Base-by-base conservation (phyloP, 2,113 vertebrate species). In the Sphaerodactylus townsendi region DNA sequence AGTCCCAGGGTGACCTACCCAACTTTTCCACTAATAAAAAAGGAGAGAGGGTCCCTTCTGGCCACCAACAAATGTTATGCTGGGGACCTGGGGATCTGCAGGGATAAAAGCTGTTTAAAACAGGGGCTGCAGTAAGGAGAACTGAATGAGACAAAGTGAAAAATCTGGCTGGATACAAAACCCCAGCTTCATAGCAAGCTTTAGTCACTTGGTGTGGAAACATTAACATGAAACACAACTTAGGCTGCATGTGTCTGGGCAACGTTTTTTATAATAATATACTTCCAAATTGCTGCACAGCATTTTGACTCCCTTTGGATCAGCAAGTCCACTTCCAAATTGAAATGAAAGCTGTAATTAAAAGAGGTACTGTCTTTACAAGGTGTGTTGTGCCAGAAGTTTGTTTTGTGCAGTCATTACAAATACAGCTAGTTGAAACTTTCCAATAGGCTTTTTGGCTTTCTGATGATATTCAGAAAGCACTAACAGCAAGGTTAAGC, bases 251-350 rank as follows among this genome's bases (percentile, higher is more conserved):
- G 23, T 7, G 33, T 90, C 77, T 64, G 44, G 64, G 19, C 85
- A 83, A 75, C 14, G 62, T 81, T 91, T n/a, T 86, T 10, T 10
- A n/a, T 85, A 88, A 88, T 86, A 84, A 79, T 41, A 88, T 69
- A 1, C n/a, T 78, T 50, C 62, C 77, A 85, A 84, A 91, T 84
- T 53, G 85, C 8, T 41, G 65, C 0, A 35, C 10, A 1, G 35
- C 68, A 91, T 2, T 59, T 68, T 66, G 65, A 73, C 46, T 76
- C 5, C 10, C 35, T 82, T 66, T 82, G 33, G 86, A 81, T 86
- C 74, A 87, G 41, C 84, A 86, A 85, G 68, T 65, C 85, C 64
- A 64, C 19, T 10, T 17, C 71, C 77, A 85, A 44, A 75, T 72
- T 70, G 77, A 80, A 64, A 85, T 62, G 41, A 82, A 81, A 59